Conservation (phyloP, 2,113 vertebrate genomes). For the Tauraco erythrolophus region DNA sequence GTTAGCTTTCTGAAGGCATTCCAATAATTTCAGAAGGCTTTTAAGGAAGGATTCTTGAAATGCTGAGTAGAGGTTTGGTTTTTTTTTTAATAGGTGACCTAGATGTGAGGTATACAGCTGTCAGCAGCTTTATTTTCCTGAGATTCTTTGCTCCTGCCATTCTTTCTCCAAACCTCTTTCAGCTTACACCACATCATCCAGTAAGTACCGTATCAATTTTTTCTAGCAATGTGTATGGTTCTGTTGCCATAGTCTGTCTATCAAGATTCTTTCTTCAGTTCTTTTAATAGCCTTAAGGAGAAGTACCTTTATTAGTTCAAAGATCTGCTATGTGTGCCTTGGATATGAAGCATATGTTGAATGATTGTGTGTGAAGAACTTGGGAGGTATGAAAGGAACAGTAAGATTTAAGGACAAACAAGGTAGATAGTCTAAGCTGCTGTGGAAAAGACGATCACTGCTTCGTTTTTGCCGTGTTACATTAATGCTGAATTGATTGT, state of each 20-base stretch:
- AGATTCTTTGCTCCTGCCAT: conserved; percentile 98
- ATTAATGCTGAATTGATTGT: background rate
- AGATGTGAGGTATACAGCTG: conserved; percentile 95
- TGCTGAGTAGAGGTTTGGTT: background rate
- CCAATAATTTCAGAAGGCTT: background rate
- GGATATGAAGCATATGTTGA: background rate
- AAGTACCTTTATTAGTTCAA: background rate
- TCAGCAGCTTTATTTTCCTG: conserved; percentile 98
- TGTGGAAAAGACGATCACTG: background rate
- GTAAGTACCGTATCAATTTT: conserved; percentile 76
- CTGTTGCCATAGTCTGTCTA: background rate
- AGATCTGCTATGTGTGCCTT: background rate
- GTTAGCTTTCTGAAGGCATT: conserved; percentile 1
- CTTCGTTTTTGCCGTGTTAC: background rate
- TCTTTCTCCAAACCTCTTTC: conserved; percentile 96
- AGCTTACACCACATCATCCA: conserved; percentile 93
- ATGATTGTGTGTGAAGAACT: background rate
- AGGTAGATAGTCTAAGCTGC: background rate
- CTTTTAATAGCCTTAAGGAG: background rate
- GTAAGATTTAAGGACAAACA: background rate
- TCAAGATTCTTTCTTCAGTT: background rate
- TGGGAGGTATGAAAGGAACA: background rate
- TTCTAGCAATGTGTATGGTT: background rate
- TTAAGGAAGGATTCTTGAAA: conserved; percentile 1
- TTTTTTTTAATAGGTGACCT: conserved; percentile 81